Conservation (phyloP, 2,113 vertebrate genomes). For the Peromyscus polionotus region DNA sequence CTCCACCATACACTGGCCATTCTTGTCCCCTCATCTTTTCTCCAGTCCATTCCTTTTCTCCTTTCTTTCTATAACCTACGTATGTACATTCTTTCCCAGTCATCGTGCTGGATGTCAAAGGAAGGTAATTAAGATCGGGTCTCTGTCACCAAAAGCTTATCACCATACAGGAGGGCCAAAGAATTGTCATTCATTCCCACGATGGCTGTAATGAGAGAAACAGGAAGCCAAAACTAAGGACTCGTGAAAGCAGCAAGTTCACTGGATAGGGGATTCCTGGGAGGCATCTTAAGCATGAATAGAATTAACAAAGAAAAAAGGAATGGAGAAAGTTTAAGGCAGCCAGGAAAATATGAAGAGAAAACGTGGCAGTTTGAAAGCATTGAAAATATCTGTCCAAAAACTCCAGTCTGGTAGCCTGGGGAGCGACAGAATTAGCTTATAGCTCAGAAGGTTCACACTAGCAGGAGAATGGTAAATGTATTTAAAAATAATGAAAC, state of each 20-base stretch:
- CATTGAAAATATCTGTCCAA: not conserved
- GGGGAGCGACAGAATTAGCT: not conserved
- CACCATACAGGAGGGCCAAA: not conserved
- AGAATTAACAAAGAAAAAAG: not conserved
- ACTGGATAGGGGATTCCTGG: not conserved
- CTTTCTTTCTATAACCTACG: not conserved
- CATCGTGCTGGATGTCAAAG: not conserved
- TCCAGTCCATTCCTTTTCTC: not conserved
- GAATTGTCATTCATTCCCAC: not conserved
- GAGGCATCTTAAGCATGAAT: not conserved
- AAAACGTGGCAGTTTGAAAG: not conserved
- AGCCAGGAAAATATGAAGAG: conserved; percentile 2
- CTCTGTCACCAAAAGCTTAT: not conserved
- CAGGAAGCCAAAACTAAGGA: not conserved
- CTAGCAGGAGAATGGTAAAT: not conserved
- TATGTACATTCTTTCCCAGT: conserved; percentile 1
- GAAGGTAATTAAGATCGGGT: conserved; percentile 7
- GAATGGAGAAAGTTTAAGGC: not conserved
- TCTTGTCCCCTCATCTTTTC: not conserved
- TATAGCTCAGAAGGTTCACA: conserved; percentile 28
- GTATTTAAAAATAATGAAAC: conserved; percentile 54
- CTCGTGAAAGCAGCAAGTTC: not conserved
- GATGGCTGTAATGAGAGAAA: not conserved
- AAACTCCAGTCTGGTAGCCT: not conserved
- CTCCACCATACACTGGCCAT: not conserved